phyloP scores from a whole-genome alignment of 2,113 vertebrate genomes.

The Crotalus horridus region DNA sequence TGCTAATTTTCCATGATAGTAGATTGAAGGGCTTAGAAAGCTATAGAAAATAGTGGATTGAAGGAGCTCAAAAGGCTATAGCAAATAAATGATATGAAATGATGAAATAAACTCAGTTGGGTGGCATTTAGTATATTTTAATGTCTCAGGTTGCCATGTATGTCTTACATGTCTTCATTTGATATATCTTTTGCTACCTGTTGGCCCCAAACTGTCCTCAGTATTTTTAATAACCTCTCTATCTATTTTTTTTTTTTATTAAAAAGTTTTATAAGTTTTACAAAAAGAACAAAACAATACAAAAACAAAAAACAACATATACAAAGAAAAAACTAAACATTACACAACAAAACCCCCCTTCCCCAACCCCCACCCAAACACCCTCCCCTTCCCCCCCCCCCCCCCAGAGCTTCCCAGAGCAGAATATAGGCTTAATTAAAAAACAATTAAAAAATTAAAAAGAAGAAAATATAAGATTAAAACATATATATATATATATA shows the following conservation, averaged over 20 bases:
- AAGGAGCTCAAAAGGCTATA: neutral
- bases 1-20: neutral
- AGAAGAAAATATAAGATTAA: no score
- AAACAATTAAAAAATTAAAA: no score
- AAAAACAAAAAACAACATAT: no score
- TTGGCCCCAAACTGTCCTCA: neutral
- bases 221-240: neutral
- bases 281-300: no score
- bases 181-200: neutral
- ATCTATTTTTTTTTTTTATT: neutral
- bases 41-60: neutral
- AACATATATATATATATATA: no score
- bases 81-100: neutral
- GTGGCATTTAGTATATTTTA: neutral
- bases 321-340: no score
- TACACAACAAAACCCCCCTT: no score
- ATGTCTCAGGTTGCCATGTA: neutral
- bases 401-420: no score
- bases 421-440: no score
- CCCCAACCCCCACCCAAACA: no score
- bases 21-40: neutral
- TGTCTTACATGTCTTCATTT: neutral
- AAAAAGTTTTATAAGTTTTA: no score
- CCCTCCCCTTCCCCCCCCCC: no score
- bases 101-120: neutral